Evolutionary conservation across 2,888 invertebrate genomes (phyloP), one percentile per base, ranked within the genome.

Genomic region (Brenthis ino): DNA sequence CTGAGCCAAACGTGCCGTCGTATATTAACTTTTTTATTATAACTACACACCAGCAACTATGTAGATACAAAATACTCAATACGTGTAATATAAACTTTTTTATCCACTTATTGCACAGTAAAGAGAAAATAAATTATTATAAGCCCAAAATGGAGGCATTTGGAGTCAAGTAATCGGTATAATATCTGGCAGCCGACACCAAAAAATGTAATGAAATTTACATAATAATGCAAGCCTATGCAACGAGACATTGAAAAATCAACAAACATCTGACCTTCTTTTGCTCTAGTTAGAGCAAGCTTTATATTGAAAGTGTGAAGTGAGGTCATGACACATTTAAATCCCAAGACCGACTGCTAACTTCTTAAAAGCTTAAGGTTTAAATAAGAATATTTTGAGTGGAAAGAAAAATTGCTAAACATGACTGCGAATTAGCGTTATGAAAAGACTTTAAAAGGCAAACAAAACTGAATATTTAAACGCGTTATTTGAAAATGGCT

Each of bases 271-370:
- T 64, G 68, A 72, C 66, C 68, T 66, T 68, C 64, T 64, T 47
- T 47, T 63, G 70, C 64, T 70, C 70, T 65, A 70, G 63, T 70
- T 68, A 70, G 57, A 64, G 55, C 61, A 54, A 61, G 66, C 60
- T 71, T 70, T 67, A 65, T 67, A 68, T 72, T 64, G 63, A 65
- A 71, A 68, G 67, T 72, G 70, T 72, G 65, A 72, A 72, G 67
- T 70, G 67, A 70, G 67, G 67, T 72, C 70, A 60, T 68, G 72
- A 72, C 69, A 72, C 64, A 64, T 68, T 70, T 70, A 68, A 65
- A 68, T 58, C 33, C 55, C 51, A 53, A 61, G 48, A 60, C 64
- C 43, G 43, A 69, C 61, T 56, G 57, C 61, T 65, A 60, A 65
- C 50, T 54, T 47, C 65, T 61, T 64, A 14, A 43, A 33, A 54